phyloP scores from a whole-genome alignment of 2,113 vertebrate species.

The Nyctibius bracteatus region DNA sequence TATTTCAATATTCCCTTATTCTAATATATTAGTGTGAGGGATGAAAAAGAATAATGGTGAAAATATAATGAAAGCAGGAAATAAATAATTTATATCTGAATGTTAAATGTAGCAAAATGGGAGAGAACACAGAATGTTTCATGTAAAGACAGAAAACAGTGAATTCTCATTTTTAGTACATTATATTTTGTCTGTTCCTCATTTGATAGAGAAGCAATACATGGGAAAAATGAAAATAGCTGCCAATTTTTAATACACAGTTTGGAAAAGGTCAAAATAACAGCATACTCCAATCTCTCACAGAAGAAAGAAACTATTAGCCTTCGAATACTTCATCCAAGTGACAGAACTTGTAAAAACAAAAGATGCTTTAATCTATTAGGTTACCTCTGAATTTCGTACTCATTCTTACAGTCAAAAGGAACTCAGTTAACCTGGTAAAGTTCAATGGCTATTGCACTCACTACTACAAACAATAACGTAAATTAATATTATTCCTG shows the following conservation, averaged over 20 bases:
- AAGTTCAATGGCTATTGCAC: background rate
- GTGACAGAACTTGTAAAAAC: background rate
- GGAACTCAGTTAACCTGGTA: background rate
- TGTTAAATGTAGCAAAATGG: background rate
- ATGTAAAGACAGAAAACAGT: background rate
- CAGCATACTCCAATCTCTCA: background rate
- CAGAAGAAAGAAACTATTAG: background rate
- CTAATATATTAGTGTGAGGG: background rate
- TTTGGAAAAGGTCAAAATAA: background rate
- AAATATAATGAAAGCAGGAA: background rate
- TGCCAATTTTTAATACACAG: background rate
- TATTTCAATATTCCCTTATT: background rate
- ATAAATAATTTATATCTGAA: constrained; percentile 9
- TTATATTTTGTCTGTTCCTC: background rate
- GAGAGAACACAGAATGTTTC: background rate
- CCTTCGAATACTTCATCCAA: background rate
- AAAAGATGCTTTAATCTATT: background rate
- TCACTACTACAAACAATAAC: background rate
- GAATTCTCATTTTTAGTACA: background rate
- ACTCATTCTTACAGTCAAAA: background rate
- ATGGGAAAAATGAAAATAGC: background rate
- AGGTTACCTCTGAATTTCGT: background rate
- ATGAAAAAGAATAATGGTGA: background rate
- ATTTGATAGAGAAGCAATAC: background rate
- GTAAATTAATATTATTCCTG: background rate